phyloP scores from a whole-genome alignment of 1,140 invertebrate species.

The Pomacea maculata region DNA sequence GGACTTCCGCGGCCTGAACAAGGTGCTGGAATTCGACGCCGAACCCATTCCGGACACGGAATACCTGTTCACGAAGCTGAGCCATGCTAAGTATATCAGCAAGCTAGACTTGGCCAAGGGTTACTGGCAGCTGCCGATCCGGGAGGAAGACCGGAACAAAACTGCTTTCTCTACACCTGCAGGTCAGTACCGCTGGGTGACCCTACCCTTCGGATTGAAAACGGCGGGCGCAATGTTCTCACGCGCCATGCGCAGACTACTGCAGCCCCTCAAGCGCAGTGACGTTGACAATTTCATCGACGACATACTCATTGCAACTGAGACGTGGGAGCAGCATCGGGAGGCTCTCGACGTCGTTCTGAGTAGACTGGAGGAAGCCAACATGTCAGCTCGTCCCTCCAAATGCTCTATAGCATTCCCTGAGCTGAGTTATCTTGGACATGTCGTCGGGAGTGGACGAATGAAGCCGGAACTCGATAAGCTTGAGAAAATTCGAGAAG shows the following conservation, averaged over 20 bases:
- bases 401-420: not conserved
- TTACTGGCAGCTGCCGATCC: slow-evolving; percentile 32
- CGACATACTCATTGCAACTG: not conserved
- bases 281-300: slow-evolving; percentile 13
- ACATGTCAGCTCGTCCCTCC: too few species aligned
- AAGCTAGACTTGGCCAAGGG: slow-evolving; percentile 32
- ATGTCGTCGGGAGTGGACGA: not conserved
- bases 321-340: not conserved
- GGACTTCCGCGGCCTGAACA: slow-evolving; percentile 64
- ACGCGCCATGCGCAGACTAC: slow-evolving; percentile 29
- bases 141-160: not conserved
- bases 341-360: not conserved
- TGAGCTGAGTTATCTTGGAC: not conserved
- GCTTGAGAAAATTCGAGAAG: not conserved
- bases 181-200: slow-evolving; percentile 27
- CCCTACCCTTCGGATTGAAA: slow-evolving; percentile 41
- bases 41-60: slow-evolving; percentile 45
- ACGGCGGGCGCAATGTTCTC: slow-evolving; percentile 29
- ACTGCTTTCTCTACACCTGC: slow-evolving; percentile 29
- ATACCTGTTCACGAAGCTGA: slow-evolving; percentile 34
- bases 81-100: not conserved
- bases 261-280: not conserved
- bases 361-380: not conserved
- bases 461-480: not conserved
- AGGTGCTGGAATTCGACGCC: slow-evolving; percentile 30